Evolutionary conservation across 23 tunicate genomes (phyloP), one percentile per base, ranked within the genome.

Genomic region (Halocynthia roretzi): DNA sequence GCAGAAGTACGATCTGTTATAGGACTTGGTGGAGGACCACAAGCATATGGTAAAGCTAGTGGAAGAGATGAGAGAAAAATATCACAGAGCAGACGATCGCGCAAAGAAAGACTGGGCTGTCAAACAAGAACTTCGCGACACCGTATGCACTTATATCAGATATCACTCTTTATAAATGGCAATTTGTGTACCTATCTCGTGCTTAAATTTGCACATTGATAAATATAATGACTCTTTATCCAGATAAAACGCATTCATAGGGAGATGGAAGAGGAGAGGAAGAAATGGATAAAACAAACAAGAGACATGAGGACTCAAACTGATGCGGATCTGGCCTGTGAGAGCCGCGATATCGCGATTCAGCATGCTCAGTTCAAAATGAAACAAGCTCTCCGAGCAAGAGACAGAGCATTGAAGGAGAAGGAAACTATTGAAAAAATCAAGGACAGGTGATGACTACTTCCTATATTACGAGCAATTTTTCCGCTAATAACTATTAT

Each of bases 331-430:
- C 61, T 89, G 8, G 89, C 89, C 22, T 80, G 83, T 63, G 96
- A 89, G 53, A 89, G 87, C 65, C 66, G 89, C 58, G 96, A 89
- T 52, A 84, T 89, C 51, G 96, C 80, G 7, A 84, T 89, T 52
- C 84, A 84, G 54, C 96, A 89, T 75, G 96, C 96, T 20, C 82
- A 76, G 76, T 79, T 89, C 7, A 89, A 89, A 80, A 79, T 84
- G 82, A 84, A 67, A 7, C 96, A 89, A 70, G 88, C 89, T 14
- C 68, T 89, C 44, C 70, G 71, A 68, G 96, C 87, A 56, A 68
- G 96, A 60, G 89, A 89, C 75, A 31, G 44, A 31, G 44, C 44
- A 31, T 31, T 31, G 44, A 31, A 31, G 4, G 44, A 31, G 44
- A 31, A 31, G 4, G 44, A 31, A 31, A 31, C 44, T 31, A 31